phyloP scores from a whole-genome alignment of 2,888 invertebrate species.

The Sialis fuliginosa region DNA sequence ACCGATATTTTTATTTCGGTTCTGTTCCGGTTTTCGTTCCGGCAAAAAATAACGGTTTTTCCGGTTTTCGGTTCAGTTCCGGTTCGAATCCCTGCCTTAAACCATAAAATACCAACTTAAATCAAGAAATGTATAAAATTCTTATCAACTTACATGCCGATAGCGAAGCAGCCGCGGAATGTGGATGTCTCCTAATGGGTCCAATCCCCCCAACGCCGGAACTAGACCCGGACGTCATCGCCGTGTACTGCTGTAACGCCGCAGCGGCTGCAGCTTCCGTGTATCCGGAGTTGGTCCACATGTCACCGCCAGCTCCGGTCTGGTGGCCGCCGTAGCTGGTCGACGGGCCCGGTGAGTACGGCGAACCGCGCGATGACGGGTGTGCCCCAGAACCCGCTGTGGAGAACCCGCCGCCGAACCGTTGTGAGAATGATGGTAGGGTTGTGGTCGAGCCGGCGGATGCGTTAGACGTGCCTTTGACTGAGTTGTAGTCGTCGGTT shows the following conservation, averaged over 20 bases:
- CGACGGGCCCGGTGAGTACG: constrained; percentile 1
- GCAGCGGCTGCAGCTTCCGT: neutral
- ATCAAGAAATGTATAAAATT: no score
- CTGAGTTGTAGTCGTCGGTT: neutral
- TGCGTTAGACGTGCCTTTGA: neutral
- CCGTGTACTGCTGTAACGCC: neutral
- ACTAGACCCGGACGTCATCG: neutral
- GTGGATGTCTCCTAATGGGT: neutral
- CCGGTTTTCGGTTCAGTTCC: no score
- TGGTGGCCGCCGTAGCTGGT: neutral
- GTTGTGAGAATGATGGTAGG: constrained; percentile 4
- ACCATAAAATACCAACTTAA: no score
- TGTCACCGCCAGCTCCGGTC: neutral
- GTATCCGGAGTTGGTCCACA: neutral
- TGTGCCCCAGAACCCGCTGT: neutral
- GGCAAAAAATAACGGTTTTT: no score
- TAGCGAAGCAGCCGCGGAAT: neutral
- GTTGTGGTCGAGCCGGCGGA: constrained; percentile 1
- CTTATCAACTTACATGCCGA: constrained; percentile 1
- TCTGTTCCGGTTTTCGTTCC: no score
- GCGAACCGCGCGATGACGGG: neutral
- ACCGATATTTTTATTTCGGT: no score
- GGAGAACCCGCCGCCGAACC: neutral
- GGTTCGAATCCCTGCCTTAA: no score
- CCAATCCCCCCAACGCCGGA: neutral